Conservation (phyloP, 1,140 invertebrate genomes). For the Drosophila insularis region DNA sequence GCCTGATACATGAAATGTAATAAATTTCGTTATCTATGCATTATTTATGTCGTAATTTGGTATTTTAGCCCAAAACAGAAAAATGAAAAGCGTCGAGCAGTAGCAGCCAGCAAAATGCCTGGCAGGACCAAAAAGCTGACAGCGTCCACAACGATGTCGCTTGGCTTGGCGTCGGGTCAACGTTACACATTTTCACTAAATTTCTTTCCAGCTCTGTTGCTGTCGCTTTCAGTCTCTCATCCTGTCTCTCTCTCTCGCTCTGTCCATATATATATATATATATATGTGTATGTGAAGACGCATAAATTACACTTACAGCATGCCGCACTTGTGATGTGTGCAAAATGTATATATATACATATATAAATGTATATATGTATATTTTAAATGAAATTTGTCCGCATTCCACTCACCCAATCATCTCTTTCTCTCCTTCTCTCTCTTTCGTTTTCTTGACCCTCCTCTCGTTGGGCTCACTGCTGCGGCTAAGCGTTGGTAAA, state of each 20-base stretch:
- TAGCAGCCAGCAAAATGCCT: constrained; percentile 31
- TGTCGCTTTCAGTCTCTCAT: not conserved
- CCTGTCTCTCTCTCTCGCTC: not conserved
- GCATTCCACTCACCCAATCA: not conserved
- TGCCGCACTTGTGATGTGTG: constrained; percentile 50
- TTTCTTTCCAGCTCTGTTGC: constrained; percentile 21
- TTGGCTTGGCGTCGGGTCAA: constrained; percentile 63
- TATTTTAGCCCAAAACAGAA: constrained; percentile 81
- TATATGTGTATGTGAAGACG: constrained; percentile 49
- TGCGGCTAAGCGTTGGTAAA: constrained; percentile 66
- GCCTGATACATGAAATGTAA: constrained; percentile 80
- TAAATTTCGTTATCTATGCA: constrained; percentile 81
- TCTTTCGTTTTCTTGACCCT: not conserved
- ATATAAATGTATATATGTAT: constrained; percentile 21
- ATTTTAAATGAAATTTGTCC: constrained; percentile 69
- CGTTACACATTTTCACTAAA: constrained; percentile 74
- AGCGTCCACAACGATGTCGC: constrained; percentile 29
- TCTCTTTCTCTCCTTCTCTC: not conserved
- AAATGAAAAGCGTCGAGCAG: constrained; percentile 73
- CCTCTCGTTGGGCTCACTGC: too few species aligned
- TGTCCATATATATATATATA: constrained; percentile 30
- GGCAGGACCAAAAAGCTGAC: constrained; percentile 36
- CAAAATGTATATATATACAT: constrained; percentile 47
- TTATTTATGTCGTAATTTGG: constrained; percentile 81
- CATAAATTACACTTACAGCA: constrained; percentile 77